Conservation (phyloP, 2,113 vertebrate species). For the Microcebus griseorufus region DNA sequence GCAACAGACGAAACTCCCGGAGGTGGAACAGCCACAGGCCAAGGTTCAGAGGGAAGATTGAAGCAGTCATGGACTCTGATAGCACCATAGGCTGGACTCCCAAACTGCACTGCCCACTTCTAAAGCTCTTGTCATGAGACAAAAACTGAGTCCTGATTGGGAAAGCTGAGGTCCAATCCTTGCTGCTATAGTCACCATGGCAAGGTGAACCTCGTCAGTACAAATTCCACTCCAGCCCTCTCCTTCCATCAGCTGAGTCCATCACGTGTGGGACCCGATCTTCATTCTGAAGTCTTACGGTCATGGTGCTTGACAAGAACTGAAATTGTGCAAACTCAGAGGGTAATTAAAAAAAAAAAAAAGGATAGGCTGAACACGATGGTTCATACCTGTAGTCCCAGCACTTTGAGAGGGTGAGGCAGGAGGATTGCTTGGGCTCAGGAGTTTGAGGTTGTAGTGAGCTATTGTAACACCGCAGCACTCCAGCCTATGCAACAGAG, state of each 20-base stretch:
- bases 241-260: neutral
- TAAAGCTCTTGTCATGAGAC: neutral
- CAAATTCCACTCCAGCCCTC: no score
- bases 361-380: no score
- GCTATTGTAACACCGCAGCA: no score
- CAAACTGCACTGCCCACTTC: neutral
- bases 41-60: neutral
- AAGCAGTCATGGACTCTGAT: accelerated
- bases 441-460: no score
- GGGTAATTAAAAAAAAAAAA: no score
- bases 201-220: neutral
- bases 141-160: neutral
- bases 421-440: no score
- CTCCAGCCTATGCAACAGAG: no score
- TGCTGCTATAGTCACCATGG: no score
- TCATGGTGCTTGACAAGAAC: neutral
- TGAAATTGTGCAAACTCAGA: neutral
- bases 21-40: neutral
- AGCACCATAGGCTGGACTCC: accelerated
- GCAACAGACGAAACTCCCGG: neutral
- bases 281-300: neutral
- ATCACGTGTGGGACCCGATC: neutral
- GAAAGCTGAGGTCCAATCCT: neutral
- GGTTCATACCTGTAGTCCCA: no score
- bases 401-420: no score